Percentiles rank a stretch among this genome's conserved stretches.
These are phyloP conservation scores for Callipepla californica DNA, from an alignment of 2,113 vertebrate species.

Conservation along the genomic window DNA sequence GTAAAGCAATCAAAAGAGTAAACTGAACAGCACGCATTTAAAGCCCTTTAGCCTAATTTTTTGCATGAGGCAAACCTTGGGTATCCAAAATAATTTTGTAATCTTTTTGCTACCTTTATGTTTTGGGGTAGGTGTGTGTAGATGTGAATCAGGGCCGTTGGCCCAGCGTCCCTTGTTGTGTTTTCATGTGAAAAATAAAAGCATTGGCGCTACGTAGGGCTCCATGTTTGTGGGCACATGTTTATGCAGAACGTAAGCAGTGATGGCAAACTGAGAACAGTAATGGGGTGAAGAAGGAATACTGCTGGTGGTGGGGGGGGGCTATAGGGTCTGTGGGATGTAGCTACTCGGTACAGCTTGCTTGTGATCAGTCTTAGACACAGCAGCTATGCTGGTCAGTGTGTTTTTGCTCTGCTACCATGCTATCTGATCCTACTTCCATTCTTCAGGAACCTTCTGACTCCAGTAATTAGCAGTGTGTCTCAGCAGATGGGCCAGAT, in stretches of 20 bases:
- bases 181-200: background rate
- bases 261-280: background rate
- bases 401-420: background rate
- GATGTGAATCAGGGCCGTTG: fast-evolving
- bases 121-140: background rate
- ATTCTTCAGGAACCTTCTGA: background rate
- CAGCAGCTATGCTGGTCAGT: fast-evolving
- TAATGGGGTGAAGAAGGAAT: background rate
- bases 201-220: fast-evolving
- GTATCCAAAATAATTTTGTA: background rate
- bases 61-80: conserved; percentile 60
- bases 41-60: conserved; percentile 75
- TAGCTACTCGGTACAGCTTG: background rate
- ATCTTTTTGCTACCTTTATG: background rate
- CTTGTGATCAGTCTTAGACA: background rate
- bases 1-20: conserved; percentile 83
- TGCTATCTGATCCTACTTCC: background rate
- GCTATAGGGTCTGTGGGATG: background rate
- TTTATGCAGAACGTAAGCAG: background rate
- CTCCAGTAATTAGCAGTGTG: background rate
- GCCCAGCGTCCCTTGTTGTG: background rate
- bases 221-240: background rate
- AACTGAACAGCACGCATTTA: conserved; percentile 80
- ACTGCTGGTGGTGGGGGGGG: background rate
- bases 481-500: background rate